These are phyloP conservation scores for Meloidogyne floridensis DNA, from an alignment of 1,140 invertebrate genomes.

Conservation along the genomic window DNA sequence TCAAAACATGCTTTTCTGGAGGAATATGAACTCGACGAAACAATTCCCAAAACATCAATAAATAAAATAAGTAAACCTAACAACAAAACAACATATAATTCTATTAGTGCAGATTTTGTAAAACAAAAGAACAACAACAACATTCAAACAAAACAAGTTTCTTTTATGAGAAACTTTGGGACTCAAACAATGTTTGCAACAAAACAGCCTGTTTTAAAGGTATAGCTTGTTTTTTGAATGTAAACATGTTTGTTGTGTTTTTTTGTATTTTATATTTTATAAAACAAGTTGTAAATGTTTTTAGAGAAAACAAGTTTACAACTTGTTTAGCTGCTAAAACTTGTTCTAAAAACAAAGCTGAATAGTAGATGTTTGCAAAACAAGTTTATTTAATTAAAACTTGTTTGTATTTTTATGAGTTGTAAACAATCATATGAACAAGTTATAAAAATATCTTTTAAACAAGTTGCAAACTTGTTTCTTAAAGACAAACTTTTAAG, in stretches of 20 bases:
- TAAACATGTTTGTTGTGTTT: no score
- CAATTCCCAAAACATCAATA: neutral
- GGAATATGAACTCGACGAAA: neutral
- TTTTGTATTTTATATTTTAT: no score
- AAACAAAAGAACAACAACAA: neutral
- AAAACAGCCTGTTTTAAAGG: neutral
- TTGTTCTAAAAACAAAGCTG: no score
- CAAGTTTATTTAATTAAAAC: no score
- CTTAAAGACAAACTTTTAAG: neutral
- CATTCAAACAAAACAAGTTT: neutral
- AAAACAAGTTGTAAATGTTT: no score
- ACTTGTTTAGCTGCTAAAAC: no score
- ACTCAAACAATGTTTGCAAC: slow-evolving; percentile 23
- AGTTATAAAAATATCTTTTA: neutral
- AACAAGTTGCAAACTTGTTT: no score
- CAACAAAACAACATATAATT: neutral
- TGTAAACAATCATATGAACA: neutral
- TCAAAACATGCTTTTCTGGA: neutral
- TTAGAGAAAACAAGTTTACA: no score
- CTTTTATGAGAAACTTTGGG: slow-evolving; percentile 21
- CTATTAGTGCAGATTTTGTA: neutral
- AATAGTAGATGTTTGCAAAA: no score
- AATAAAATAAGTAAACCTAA: neutral
- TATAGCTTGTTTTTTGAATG: neutral
- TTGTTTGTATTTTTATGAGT: no score